Percentiles rank a stretch among this genome's conserved stretches.
These are phyloP conservation scores for Micronycteris hirsuta DNA, from an alignment of 2,113 vertebrate species.

Conservation along the genomic window DNA sequence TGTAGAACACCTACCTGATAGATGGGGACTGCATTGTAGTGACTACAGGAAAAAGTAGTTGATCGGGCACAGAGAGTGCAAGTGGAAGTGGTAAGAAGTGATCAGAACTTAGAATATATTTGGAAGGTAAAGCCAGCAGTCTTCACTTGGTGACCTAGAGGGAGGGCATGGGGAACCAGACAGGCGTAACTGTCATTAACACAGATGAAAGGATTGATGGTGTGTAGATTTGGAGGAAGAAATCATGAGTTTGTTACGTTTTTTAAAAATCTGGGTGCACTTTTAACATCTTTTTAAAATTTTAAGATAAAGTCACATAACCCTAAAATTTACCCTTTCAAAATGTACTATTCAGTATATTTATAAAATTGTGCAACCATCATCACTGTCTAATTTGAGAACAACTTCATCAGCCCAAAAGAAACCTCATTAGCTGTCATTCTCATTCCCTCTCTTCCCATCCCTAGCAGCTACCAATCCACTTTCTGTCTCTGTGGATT, in stretches of 20 bases:
- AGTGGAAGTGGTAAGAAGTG: not conserved
- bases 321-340: not conserved
- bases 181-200: too few relatives aligned
- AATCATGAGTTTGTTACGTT: not conserved
- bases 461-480: too few relatives aligned
- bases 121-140: not conserved
- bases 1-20: not conserved
- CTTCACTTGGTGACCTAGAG: not conserved
- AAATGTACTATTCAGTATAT: not conserved
- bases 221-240: not conserved
- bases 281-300: not conserved
- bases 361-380: not conserved
- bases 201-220: not conserved
- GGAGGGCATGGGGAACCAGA: not conserved
- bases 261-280: not conserved
- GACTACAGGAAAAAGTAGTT: not conserved
- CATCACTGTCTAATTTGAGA: too few relatives aligned
- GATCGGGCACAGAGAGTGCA: not conserved
- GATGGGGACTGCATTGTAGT: fast-evolving
- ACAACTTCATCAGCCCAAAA: too few relatives aligned
- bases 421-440: too few relatives aligned
- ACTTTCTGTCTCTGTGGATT: too few relatives aligned
- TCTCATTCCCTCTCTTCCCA: too few relatives aligned
- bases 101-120: not conserved
- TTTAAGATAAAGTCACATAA: not conserved